Base-by-base conservation (phyloP, 2,797 vertebrate genomes). In the Cuculus canorus region DNA sequence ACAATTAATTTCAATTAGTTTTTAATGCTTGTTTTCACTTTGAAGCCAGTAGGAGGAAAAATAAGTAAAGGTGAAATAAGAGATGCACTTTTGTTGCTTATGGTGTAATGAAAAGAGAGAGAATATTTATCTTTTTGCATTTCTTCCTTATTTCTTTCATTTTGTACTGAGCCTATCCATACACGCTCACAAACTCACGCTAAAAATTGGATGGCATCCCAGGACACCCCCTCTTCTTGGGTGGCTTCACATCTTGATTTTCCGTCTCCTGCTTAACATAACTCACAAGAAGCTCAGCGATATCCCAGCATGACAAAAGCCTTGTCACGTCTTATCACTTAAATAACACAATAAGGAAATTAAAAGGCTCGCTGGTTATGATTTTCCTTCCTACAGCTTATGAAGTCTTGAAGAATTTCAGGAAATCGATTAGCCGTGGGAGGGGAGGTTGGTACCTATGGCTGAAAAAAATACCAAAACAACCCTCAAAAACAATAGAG, bases 321-420 rank as follows among this genome's bases (percentile, higher is more conserved):
- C 76, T 88, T 92, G 92, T 93, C 94, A 53, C 70, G 69, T 92
- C 69, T 88, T 86, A 54, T 84, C 70, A 85, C 91, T 96, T 78
- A 92, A 92, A 95, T 92, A 96, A 95, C 88, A 68, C 70, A 89
- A 75, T 88, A 92, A 87, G 95, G 95, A 96, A 90, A 95, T 94
- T 90, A 95, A 94, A 91, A 73, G 59, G 21, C 45, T 96, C 82
- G 54, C 88, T 68, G 59, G 52, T 96, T 94, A 87, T 90, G 66
- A 86, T 92, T 79, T 92, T 84, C 86, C 79, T 66, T 94, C 66
- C 81, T 90, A 82, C 1, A 1, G 60, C 56, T 84, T 86, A 88
- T 3, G 52, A 83, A 93, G 33, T 59, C 90, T 87, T n/a, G 79
- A 86, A 86, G 93, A 94, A 89, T 91, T 87, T 88, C 90, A 96